Base-by-base conservation (phyloP, 1,140 invertebrate species). In the Drosophila sturtevanti region DNA sequence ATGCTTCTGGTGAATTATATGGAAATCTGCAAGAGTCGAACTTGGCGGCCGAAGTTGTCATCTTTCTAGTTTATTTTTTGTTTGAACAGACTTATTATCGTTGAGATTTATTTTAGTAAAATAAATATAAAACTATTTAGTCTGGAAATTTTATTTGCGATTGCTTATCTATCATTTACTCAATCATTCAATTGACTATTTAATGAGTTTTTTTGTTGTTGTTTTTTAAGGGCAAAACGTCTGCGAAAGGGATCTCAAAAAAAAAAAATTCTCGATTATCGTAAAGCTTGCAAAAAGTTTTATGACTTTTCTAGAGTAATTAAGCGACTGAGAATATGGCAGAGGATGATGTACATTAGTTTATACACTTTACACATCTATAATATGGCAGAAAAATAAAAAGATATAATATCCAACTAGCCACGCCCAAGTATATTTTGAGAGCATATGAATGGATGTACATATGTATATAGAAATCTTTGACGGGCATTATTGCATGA, bases 231-330 rank as follows among this genome's bases (percentile, higher is more conserved):
- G 10, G 16, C 18, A 48, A 48, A 18, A 18, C 9, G 16, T 48
- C 41, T 18, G 6, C 5, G 5, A n/a, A n/a, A n/a, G n/a, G n/a
- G n/a, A n/a, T n/a, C n/a, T n/a, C n/a, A n/a, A n/a, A n/a, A n/a
- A n/a, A n/a, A n/a, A n/a, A n/a, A 22, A 31, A 51, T 24, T 75
- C 56, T 58, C 62, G 62, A 70, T 76, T 63, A 63, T n/a, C 54
- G 44, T 10, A 24, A 51, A 67, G 21, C 37, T 34, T 21, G 11
- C 11, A 54, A 55, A 66, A 63, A 59, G 61, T 55, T 65, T 77
- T 63, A 68, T 56, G 55, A 58, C 37, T 62, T 61, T 24, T 34
- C 24, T 38, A 12, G 31, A 59, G 37, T 52, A 64, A 65, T 74
- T 74, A 60, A 61, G 44, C 11, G 16, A 21, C 7, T 18, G 7